Base-by-base conservation (phyloP, 1,140 invertebrate genomes). In the Panagrolaimus sp. region DNA sequence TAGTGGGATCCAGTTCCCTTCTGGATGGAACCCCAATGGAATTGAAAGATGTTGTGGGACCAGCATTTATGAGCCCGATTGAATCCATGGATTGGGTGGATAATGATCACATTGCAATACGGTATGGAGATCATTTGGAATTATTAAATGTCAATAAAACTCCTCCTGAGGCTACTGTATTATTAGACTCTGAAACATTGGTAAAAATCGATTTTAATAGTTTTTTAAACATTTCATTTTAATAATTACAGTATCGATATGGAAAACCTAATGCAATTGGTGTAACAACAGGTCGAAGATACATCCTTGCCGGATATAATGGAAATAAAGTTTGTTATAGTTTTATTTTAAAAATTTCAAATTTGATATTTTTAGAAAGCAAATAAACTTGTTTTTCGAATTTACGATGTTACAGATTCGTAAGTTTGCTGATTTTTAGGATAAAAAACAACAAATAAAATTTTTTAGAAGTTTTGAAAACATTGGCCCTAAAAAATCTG, bases 31-130 rank as follows among this genome's bases (percentile, higher is more conserved):
- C 24, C 6, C 65, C 63, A 14, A 52, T 76, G 21, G 46, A 66
- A 5, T 45, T 76, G 28, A 66, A 65, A 21, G 74, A 76, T 74
- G 75, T 62, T 67, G 10, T 64, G 48, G 8, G 65, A 28, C 52
- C 55, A 38, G n/a, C 63, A 55, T 38, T 76, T 32, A 32, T 78
- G 47, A 63, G 63, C 5, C 74, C 52, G 8, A 77, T 76, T 38
- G 75, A 76, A 62, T 62, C 75, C 15, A 68, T 76, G 58, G 75
- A 76, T 21, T 76, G 76, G 73, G 24, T 76, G 43, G 75, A 76
- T 64, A 58, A 26, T 26, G 28, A 65, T 12, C 28, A 78, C 24
- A 46, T 76, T 6, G 15, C 79, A 14, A 68, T 76, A 38, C 66
- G 71, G 55, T 38, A 65, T 21, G 63, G 46, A 17, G 75, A 79